Base-by-base conservation (phyloP, 2,888 invertebrate genomes). In the Ichneumoninae sp. region DNA sequence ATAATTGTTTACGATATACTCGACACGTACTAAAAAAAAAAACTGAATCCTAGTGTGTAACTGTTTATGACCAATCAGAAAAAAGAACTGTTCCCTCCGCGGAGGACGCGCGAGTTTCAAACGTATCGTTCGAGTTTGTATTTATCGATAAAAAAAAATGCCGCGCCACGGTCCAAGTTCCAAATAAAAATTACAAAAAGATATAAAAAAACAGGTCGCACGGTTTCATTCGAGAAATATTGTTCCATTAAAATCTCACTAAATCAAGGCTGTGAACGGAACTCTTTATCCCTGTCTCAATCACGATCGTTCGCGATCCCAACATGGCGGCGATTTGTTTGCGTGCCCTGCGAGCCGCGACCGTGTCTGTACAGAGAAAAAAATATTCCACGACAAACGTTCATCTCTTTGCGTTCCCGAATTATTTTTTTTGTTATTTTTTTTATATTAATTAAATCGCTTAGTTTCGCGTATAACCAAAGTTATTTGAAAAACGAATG, bases 1-100 rank as follows among this genome's bases (percentile, higher is more conserved):
- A 76, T 70, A 83, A 79, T 84, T 85, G 87, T 87, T 85, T 87
- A 79, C 80, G 83, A 86, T 89, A 86, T 87, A 89, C 88, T 89
- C 88, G 88, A 69, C 52, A 65, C 26, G 50, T 60, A 68, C 44
- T 60, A 33, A 66, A 60, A 60, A n/a, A 44, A 44, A 44, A 13
- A 22, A 22, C 22, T 73, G 13, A 87, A 88, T 87, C 83, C 85
- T 90, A 90, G 89, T 88, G 83, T 89, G 88, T 74, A 54, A 66
- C 86, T 88, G 87, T 88, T 88, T 90, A 89, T 86, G 90, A 89
- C 90, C 89, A 89, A 90, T 88, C 86, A 88, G 86, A 86, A 87
- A 52, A 44, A 44, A 44, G 44, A 44, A 66, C n/a, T 63, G 79
- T 81, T 77, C 84, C 85, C 85, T 78, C 30, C 60, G 60, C 22